A percentile compares a stretch with the other conserved stretches of the same genome.
Conservation (phyloP, 2,113 vertebrate genomes). For the Accipiter virgatus region DNA sequence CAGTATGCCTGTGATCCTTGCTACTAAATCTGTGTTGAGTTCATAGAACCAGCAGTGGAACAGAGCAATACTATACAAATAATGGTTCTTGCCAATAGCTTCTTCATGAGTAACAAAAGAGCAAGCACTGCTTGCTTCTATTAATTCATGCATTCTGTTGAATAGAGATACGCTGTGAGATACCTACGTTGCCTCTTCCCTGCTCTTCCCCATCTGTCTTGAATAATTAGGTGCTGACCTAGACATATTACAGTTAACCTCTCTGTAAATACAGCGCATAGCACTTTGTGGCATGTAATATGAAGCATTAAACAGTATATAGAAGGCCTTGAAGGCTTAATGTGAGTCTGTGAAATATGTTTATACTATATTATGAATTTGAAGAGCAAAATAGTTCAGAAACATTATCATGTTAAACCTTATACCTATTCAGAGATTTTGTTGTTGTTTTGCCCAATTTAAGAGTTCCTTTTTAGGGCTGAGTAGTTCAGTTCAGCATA, state of each 20-base stretch:
- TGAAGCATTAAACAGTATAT: background rate
- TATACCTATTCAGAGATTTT: background rate
- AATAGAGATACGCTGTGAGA: background rate
- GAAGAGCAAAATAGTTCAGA: background rate
- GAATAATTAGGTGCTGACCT: background rate
- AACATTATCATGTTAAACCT: background rate
- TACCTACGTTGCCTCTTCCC: background rate
- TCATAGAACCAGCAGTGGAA: background rate
- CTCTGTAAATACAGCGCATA: background rate
- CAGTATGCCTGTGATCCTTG: background rate
- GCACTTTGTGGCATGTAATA: background rate
- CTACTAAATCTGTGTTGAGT: background rate
- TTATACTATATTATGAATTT: background rate
- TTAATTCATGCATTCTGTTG: rapidly evolving
- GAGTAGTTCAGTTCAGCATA: background rate
- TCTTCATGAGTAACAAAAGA: background rate
- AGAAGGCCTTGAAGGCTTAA: background rate
- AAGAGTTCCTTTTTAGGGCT: background rate
- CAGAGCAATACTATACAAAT: background rate
- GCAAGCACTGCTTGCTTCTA: background rate
- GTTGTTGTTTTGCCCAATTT: background rate
- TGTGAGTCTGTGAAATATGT: background rate
- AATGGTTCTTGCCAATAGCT: background rate
- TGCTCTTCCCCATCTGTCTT: background rate
- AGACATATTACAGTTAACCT: background rate